These are phyloP conservation scores for Adrianichthys oophorus DNA, from an alignment of 2,797 vertebrate species.

Conservation along the genomic window DNA sequence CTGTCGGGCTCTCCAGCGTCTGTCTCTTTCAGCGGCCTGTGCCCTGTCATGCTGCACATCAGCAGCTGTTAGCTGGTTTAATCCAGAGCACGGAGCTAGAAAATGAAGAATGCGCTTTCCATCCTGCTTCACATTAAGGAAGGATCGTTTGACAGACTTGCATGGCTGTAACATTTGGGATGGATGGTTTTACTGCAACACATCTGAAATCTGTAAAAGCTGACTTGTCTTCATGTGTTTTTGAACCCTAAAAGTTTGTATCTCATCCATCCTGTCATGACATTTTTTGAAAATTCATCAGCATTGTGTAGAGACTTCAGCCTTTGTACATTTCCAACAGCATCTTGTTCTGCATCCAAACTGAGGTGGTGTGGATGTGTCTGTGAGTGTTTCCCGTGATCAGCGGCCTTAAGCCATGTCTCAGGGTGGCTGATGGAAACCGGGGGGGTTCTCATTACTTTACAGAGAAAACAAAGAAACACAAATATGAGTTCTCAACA, in stretches of 20 bases:
- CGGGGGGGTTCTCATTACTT: no score
- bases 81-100: conserved; percentile 43
- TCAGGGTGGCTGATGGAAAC: no score
- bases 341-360: conserved; percentile 32
- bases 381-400: conserved; percentile 10
- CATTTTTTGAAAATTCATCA: not conserved
- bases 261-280: conserved; percentile 2
- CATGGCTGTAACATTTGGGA: conserved; percentile 46
- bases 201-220: conserved; percentile 29
- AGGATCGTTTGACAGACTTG: conserved; percentile 35
- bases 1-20: conserved; percentile 26
- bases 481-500: no score
- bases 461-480: no score
- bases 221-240: conserved; percentile 7
- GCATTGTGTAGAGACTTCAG: conserved; percentile 13
- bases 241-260: conserved; percentile 21
- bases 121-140: conserved; percentile 44
- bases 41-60: conserved; percentile 62
- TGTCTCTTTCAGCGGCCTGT: conserved; percentile 40
- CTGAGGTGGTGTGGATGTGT: conserved; percentile 33
- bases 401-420: no score
- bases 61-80: conserved; percentile 62
- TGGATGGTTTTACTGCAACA: conserved; percentile 34
- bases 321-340: conserved; percentile 21
- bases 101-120: conserved; percentile 50